A percentile compares a stretch with the other conserved stretches of the same genome.
Conservation (phyloP, 2,113 vertebrate species). For the Axis porcinus region DNA sequence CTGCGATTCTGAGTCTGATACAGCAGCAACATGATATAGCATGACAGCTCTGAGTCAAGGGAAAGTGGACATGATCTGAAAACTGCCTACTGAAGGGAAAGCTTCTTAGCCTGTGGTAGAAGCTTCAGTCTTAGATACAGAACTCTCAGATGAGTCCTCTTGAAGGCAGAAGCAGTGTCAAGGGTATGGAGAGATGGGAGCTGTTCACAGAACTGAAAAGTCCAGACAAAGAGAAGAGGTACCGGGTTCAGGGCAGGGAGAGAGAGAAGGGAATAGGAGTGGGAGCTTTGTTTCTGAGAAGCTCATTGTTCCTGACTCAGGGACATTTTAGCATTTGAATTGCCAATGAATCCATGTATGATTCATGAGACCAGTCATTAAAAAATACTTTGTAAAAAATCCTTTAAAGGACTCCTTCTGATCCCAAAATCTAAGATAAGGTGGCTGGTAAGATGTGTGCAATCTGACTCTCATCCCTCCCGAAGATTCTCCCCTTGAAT, state of each 20-base stretch:
- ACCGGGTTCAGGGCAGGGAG: rapidly evolving
- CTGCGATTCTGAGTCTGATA: not conserved
- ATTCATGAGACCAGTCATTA: not conserved
- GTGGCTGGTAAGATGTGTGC: not conserved
- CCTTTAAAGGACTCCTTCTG: not conserved
- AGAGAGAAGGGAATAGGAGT: not conserved
- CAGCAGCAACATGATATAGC: rapidly evolving
- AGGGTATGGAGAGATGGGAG: not conserved
- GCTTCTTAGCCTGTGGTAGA: not conserved
- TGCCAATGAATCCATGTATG: not conserved
- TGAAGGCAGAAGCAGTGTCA: not conserved
- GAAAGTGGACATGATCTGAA: not conserved
- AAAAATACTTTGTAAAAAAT: not conserved
- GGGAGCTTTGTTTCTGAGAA: not conserved
- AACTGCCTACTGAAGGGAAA: not conserved
- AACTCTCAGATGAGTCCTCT: not conserved
- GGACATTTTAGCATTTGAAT: not conserved
- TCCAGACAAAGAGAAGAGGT: not conserved
- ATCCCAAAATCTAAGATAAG: not conserved
- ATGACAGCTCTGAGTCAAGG: not conserved
- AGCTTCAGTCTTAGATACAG: not conserved
- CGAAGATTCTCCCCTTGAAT: not conserved
- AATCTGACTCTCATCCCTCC: rapidly evolving
- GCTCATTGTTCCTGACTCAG: not conserved
- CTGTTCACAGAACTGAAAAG: not conserved